These are phyloP conservation scores for Sphinx pinastri DNA, from an alignment of 2,888 invertebrate species.

Conservation along the genomic window DNA sequence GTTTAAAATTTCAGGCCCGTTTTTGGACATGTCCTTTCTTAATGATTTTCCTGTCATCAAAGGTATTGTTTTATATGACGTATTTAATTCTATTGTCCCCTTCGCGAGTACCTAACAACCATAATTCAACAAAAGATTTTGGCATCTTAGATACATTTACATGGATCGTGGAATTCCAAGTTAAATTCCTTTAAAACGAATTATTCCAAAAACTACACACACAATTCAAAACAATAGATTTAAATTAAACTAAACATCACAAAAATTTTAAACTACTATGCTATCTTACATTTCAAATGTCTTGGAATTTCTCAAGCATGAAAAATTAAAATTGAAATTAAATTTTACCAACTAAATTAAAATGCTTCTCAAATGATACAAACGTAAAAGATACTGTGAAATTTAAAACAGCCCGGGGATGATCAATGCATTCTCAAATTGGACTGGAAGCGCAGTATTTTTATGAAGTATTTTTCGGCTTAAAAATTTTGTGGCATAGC, in stretches of 20 bases:
- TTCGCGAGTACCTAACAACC: too few relatives aligned
- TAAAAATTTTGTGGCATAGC: too few relatives aligned
- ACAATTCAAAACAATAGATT: neutral
- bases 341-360: conserved; percentile 6
- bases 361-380: neutral
- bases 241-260: neutral
- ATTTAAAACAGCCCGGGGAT: neutral
- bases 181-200: neutral
- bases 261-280: neutral
- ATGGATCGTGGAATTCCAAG: neutral
- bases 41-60: too few relatives aligned
- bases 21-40: too few relatives aligned
- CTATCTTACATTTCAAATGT: neutral
- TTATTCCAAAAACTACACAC: neutral
- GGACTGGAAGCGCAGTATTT: neutral
- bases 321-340: neutral
- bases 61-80: too few relatives aligned
- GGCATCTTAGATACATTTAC: neutral
- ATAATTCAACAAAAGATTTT: too few relatives aligned
- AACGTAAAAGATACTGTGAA: neutral
- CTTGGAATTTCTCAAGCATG: neutral
- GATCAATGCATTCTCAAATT: neutral
- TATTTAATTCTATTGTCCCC: too few relatives aligned
- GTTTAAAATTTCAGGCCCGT: too few relatives aligned
- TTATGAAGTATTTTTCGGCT: too few relatives aligned